Conservation (phyloP, 2,113 vertebrate genomes). For the human (Homo sapiens) region DNA sequence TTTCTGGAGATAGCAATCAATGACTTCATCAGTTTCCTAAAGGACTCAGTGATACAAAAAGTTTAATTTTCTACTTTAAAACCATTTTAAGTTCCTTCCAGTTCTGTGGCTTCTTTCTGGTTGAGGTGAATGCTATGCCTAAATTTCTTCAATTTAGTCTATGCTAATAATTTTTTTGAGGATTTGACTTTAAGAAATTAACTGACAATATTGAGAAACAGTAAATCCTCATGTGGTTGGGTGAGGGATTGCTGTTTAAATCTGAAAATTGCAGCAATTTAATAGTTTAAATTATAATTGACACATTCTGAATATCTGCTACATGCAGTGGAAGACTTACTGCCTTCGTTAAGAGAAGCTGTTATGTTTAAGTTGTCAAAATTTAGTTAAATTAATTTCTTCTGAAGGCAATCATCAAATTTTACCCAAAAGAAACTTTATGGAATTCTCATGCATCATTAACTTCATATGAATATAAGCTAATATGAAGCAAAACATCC, state of each 20-base stretch:
- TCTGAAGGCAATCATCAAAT: background rate
- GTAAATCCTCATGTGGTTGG: background rate
- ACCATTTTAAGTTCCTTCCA: background rate
- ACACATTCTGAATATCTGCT: background rate
- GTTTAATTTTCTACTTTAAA: background rate
- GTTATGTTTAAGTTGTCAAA: background rate
- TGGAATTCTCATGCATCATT: background rate
- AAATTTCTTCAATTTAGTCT: background rate
- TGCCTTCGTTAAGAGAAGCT: background rate
- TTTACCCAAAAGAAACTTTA: background rate
- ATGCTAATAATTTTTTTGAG: background rate
- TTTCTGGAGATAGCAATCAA: background rate
- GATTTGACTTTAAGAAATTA: conserved; percentile 8
- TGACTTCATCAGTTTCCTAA: background rate
- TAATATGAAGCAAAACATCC: background rate
- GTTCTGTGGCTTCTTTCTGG: background rate
- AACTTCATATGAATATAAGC: background rate
- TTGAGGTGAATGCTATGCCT: background rate
- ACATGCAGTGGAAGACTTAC: background rate
- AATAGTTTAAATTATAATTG: background rate
- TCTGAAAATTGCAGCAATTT: background rate
- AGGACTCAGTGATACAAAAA: background rate
- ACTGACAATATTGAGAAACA: background rate
- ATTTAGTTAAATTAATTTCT: background rate
- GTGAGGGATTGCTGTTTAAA: background rate